Evolutionary conservation across 1,140 invertebrate species (phyloP).

Genomic region (Musca vetustissima): DNA sequence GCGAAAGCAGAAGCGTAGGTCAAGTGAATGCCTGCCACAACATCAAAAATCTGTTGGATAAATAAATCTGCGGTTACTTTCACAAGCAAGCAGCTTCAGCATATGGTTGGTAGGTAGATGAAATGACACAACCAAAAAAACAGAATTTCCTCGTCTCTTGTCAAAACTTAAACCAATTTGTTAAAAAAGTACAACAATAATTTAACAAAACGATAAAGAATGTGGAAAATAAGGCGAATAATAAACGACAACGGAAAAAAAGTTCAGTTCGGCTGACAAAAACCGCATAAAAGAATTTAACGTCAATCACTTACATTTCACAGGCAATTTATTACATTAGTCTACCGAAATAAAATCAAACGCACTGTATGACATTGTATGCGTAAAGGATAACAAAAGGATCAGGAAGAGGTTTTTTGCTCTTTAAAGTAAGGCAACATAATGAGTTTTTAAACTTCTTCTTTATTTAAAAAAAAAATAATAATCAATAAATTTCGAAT

Average conservation of each 20-base stretch:
- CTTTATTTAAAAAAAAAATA: neutral
- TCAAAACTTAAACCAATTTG: conserved; percentile 10
- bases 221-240: neutral
- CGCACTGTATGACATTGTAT: neutral
- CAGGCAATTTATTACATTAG: conserved; percentile 15
- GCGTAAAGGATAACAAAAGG: neutral
- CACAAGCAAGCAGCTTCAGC: no score
- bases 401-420: neutral
- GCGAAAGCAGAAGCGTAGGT: no score
- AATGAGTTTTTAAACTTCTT: neutral
- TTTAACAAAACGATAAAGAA: neutral
- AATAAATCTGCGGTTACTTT: no score
- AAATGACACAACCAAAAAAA: neutral
- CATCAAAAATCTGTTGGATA: no score
- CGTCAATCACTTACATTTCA: conserved; percentile 8
- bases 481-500: neutral
- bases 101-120: no score
- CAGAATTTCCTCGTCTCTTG: neutral
- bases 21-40: no score
- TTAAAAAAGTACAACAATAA: conserved; percentile 3
- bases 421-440: neutral
- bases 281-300: neutral
- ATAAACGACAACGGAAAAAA: neutral
- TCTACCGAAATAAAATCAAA: neutral
- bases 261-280: neutral